A percentile compares a stretch with the other conserved stretches of the same genome.
phyloP scores from a whole-genome alignment of 2,888 invertebrate genomes.

The Tinea semifulvella region DNA sequence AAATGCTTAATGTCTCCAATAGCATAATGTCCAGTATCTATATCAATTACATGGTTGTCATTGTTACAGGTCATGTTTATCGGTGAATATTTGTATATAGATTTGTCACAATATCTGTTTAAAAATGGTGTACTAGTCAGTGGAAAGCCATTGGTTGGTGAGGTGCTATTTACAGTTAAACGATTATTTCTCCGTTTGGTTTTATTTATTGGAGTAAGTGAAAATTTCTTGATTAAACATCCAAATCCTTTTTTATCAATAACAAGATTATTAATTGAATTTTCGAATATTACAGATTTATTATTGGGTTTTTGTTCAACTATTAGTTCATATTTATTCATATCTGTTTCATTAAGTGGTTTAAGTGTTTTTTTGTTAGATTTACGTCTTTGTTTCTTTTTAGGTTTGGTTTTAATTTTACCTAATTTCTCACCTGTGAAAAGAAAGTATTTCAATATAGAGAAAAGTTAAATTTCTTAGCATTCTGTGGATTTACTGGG shows the following conservation, averaged over 20 bases:
- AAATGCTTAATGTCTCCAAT: neutral
- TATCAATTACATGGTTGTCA: conserved; percentile 19
- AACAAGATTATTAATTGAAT: neutral
- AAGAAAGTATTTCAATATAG: neutral
- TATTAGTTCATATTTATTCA: conserved; percentile 4
- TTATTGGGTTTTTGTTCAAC: neutral
- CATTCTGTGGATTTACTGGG: too few relatives aligned
- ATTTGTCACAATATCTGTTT: conserved; percentile 44
- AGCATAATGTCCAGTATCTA: neutral
- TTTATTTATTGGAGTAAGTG: conserved; percentile 9
- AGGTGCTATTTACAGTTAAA: neutral
- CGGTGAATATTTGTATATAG: conserved; percentile 52
- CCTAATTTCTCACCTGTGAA: neutral
- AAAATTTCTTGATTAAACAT: neutral
- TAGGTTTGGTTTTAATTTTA: neutral
- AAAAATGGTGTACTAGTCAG: conserved; percentile 51
- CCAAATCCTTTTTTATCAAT: neutral
- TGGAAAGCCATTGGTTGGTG: conserved; percentile 27
- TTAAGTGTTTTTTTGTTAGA: neutral
- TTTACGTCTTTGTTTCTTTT: neutral
- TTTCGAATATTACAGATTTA: neutral
- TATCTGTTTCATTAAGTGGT: conserved; percentile 2
- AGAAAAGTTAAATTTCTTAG: conserved; percentile 1
- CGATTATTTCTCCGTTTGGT: neutral
- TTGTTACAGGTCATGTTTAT: conserved; percentile 29